phyloP scores from a whole-genome alignment of 2,113 vertebrate genomes.

The Hypocryptadius cinnamomeus region DNA sequence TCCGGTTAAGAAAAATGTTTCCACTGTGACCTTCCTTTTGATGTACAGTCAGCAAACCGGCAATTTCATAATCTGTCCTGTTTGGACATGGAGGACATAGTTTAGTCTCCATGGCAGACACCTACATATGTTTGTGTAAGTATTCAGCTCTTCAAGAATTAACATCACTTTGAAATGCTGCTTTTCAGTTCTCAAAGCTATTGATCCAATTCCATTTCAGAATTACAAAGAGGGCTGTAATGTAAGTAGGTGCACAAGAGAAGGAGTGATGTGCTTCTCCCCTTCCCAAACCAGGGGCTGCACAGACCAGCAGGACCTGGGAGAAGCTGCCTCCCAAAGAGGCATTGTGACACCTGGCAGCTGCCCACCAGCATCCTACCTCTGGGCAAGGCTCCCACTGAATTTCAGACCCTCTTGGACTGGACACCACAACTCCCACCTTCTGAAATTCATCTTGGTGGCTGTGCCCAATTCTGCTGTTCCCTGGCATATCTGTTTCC shows the following conservation, averaged over 20 bases:
- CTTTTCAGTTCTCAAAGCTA: background rate
- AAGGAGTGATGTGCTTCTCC: background rate
- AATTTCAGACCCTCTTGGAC: background rate
- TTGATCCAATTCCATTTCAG: background rate
- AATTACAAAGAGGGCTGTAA: background rate
- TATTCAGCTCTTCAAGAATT: background rate
- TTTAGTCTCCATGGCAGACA: background rate
- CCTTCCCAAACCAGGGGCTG: background rate
- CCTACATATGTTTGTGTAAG: background rate
- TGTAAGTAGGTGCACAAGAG: background rate
- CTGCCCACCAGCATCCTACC: background rate
- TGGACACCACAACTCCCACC: fast-evolving
- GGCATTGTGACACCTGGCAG: background rate
- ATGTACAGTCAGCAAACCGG: background rate
- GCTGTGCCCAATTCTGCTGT: background rate
- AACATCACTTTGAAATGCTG: background rate
- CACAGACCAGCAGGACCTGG: background rate
- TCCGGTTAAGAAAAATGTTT: background rate
- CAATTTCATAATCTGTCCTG: background rate
- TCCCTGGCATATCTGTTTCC: background rate
- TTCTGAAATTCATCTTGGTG: background rate
- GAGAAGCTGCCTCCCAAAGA: background rate
- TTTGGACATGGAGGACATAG: background rate
- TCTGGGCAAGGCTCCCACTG: background rate
- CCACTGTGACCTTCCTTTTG: background rate